Conservation (phyloP, 2,797 vertebrate species). For the Poecilia velifera region DNA sequence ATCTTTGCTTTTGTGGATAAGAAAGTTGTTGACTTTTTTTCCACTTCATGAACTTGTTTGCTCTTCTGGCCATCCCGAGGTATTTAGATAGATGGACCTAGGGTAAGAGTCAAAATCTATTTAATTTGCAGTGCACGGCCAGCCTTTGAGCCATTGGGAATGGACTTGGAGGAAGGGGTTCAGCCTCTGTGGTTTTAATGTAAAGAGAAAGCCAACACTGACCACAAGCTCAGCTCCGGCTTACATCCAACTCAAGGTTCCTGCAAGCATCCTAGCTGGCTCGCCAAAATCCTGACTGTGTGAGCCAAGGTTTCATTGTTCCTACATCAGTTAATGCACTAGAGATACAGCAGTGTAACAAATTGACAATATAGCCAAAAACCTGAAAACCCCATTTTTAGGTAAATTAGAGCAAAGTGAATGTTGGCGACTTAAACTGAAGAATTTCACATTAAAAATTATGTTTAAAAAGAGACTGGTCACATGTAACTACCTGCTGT, state of each 20-base stretch:
- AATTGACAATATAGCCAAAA: background rate
- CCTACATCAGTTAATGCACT: background rate
- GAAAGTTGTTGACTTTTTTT: background rate
- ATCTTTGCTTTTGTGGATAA: background rate
- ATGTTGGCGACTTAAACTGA: background rate
- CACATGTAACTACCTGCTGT: accelerated
- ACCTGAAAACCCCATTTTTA: background rate
- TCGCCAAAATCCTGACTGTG: constrained; percentile 32
- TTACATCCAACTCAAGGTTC: constrained; percentile 8
- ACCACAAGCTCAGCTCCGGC: constrained; percentile 19
- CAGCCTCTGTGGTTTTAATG: constrained; percentile 47
- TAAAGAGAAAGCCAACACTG: constrained; percentile 36
- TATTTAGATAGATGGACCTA: background rate
- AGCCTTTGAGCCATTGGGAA: constrained; percentile 15
- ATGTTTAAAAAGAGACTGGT: background rate
- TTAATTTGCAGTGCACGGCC: constrained; percentile 31
- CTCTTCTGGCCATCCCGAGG: background rate
- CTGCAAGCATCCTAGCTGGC: constrained; percentile 21
- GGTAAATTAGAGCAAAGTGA: background rate
- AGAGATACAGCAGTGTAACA: background rate
- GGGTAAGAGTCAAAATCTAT: constrained; percentile 14
- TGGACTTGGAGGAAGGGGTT: constrained; percentile 6
- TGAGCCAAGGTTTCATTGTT: constrained; percentile 20
- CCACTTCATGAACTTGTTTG: background rate
- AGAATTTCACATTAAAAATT: background rate